Conservation (phyloP, 2,113 vertebrate species). For the Phaethon lepturus region DNA sequence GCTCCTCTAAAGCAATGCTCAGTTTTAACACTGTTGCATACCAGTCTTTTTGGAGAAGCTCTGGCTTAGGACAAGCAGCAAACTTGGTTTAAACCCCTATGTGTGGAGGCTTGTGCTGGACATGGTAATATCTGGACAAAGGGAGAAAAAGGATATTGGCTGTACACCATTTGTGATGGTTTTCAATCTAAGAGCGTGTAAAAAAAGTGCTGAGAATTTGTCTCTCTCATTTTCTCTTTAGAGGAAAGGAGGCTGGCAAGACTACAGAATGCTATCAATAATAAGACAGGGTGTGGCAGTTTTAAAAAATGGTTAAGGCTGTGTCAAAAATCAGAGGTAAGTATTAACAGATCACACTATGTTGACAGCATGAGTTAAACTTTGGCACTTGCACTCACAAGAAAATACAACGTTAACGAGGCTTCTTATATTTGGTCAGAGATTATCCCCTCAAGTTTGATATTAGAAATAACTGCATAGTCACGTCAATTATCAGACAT, state of each 20-base stretch:
- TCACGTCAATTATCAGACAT: background rate
- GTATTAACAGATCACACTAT: background rate
- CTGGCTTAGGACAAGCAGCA: background rate
- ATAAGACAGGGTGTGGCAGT: background rate
- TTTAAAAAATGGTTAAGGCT: background rate
- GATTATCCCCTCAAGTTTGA: background rate
- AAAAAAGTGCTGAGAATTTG: background rate
- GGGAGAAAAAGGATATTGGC: background rate
- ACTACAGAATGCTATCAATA: background rate
- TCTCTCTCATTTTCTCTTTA: background rate
- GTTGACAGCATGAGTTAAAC: background rate
- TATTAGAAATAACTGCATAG: background rate
- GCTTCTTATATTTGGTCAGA: background rate
- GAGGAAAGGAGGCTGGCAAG: background rate
- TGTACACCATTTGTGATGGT: background rate
- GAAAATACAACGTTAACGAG: background rate
- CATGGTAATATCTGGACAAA: background rate
- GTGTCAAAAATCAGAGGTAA: slow-evolving; percentile 13
- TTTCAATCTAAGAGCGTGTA: background rate
- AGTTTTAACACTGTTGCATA: background rate
- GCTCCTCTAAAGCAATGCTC: background rate
- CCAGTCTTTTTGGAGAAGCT: background rate
- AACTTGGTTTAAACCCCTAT: background rate
- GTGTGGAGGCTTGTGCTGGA: background rate
- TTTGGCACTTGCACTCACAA: background rate